Percentiles rank a stretch among this genome's conserved stretches.
These are phyloP conservation scores for Noctua janthe DNA, from an alignment of 2,888 invertebrate species.

Conservation along the genomic window DNA sequence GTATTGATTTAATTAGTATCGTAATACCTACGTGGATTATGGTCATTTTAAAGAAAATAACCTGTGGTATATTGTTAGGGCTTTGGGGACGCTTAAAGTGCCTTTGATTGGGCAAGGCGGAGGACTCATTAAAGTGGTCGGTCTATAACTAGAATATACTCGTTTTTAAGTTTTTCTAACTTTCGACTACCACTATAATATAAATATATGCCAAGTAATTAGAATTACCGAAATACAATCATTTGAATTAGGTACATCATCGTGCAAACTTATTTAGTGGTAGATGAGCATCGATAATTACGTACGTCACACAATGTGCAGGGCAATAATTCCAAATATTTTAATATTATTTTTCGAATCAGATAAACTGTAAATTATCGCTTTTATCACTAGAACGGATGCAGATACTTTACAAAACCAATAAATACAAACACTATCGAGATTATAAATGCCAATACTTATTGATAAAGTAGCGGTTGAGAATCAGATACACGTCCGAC, in stretches of 20 bases:
- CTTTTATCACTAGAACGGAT: conserved; percentile 14
- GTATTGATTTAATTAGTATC: no score
- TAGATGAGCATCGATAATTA: not conserved
- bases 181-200: not conserved
- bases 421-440: conserved; percentile 9
- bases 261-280: not conserved
- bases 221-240: not conserved
- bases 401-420: conserved; percentile 8
- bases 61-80: no score
- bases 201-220: not conserved
- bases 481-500: conserved; percentile 24
- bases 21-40: no score
- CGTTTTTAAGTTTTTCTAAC: not conserved
- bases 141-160: not conserved
- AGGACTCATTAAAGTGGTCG: no score
- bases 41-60: no score
- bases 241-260: not conserved
- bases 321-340: not conserved
- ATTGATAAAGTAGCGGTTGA: conserved; percentile 23
- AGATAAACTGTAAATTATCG: conserved; percentile 13
- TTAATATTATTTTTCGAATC: not conserved
- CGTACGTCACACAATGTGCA: not conserved
- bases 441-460: conserved; percentile 14
- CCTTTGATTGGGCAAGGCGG: no score
- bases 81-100: no score